These are phyloP conservation scores for Clitarchus hookeri DNA, from an alignment of 2,888 invertebrate species.

Conservation along the genomic window DNA sequence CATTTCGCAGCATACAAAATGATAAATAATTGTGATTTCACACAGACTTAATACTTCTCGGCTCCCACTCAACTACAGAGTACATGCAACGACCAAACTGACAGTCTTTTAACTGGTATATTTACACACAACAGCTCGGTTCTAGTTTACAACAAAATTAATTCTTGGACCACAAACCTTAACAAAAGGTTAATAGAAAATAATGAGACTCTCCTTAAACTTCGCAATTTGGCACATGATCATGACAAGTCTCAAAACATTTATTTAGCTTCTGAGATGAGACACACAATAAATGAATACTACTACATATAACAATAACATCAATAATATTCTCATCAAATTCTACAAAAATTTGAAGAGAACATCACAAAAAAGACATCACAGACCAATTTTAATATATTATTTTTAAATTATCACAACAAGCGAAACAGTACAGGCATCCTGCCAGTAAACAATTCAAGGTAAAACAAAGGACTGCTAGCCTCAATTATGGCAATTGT, in stretches of 20 bases:
- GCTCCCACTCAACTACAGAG: too few species aligned
- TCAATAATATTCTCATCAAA: not conserved
- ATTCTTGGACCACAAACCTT: constrained; percentile 2
- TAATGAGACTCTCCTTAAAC: not conserved
- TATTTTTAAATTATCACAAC: not conserved
- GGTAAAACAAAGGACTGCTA: not conserved
- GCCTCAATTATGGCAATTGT: too few species aligned
- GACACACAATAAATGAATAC: not conserved
- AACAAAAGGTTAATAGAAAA: not conserved
- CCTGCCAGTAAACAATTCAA: not conserved
- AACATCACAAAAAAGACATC: not conserved
- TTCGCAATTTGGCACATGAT: not conserved
- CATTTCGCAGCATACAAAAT: too few species aligned
- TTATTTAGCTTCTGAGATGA: not conserved
- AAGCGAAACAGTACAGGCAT: not conserved
- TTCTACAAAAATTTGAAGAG: not conserved
- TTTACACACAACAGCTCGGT: not conserved
- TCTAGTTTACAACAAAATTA: not conserved
- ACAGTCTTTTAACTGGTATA: not conserved
- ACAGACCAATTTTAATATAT: not conserved
- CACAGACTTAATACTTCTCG: too few species aligned
- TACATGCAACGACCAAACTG: too few species aligned
- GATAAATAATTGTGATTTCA: too few species aligned
- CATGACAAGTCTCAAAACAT: not conserved
- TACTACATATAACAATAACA: not conserved